These are phyloP conservation scores for Aspiorhynchus laticeps DNA, from an alignment of 2,113 vertebrate species.

Conservation along the genomic window DNA sequence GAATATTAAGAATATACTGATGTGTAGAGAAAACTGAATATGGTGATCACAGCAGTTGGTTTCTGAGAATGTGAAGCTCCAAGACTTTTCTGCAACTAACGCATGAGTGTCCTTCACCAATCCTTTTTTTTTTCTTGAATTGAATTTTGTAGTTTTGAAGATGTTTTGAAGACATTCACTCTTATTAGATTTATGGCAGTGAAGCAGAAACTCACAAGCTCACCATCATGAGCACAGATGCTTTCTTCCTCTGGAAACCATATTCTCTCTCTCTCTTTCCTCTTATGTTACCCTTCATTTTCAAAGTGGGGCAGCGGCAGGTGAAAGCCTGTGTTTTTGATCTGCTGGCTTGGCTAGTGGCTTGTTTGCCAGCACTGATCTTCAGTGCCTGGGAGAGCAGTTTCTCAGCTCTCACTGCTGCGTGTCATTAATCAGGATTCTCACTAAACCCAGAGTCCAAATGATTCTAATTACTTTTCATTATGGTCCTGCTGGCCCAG, in stretches of 20 bases:
- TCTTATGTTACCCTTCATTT: background rate
- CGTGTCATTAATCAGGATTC: slow-evolving; percentile 53
- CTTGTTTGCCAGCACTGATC: slow-evolving; percentile 23
- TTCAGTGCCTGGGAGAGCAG: slow-evolving; percentile 14
- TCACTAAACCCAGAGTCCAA: slow-evolving; percentile 42
- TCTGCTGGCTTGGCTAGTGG: slow-evolving; percentile 26
- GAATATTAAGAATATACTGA: background rate
- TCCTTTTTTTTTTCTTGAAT: background rate
- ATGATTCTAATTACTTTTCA: slow-evolving; percentile 61
- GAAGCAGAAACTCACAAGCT: background rate
- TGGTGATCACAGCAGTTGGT: background rate
- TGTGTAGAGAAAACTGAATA: background rate
- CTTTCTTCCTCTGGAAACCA: background rate
- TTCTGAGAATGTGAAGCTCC: background rate
- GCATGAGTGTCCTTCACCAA: background rate
- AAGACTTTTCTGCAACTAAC: background rate
- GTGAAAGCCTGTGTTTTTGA: slow-evolving; percentile 14
- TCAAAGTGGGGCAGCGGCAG: slow-evolving; percentile 4
- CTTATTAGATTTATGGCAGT: slow-evolving; percentile 8
- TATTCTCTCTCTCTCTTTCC: background rate
- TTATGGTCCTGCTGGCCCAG: slow-evolving; percentile 51
- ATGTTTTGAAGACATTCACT: background rate
- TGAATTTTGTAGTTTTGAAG: slow-evolving; percentile 3
- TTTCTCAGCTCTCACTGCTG: slow-evolving; percentile 21
- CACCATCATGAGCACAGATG: slow-evolving; percentile 1